Percentiles rank a stretch among this genome's conserved stretches.
These are phyloP conservation scores for Mirounga angustirostris DNA, from an alignment of 2,113 vertebrate genomes.

Conservation along the genomic window DNA sequence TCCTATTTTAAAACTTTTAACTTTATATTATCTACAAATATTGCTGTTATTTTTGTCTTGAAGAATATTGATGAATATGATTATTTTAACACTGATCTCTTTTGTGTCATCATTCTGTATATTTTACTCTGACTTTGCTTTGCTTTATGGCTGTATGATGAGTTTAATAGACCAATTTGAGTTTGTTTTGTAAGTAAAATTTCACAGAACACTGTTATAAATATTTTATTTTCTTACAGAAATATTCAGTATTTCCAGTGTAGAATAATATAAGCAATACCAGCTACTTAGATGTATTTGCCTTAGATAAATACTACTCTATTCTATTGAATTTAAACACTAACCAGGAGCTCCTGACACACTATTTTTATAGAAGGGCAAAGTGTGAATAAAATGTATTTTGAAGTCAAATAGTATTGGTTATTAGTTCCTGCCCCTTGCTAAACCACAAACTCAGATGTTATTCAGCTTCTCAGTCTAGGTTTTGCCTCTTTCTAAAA, in stretches of 20 bases:
- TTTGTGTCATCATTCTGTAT: neutral
- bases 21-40: neutral
- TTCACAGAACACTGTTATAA: constrained; percentile 32
- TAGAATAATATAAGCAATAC: constrained; percentile 15
- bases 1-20: constrained; percentile 16
- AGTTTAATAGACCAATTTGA: neutral
- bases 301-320: neutral
- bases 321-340: neutral
- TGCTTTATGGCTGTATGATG: neutral
- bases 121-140: constrained; percentile 35
- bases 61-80: neutral
- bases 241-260: constrained; percentile 5
- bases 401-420: neutral
- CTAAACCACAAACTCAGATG: neutral
- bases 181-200: constrained; percentile 55
- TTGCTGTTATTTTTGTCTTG: neutral
- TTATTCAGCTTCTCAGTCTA: neutral
- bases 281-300: neutral
- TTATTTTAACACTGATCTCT: neutral
- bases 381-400: neutral
- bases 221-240: constrained; percentile 20
- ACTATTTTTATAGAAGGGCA: neutral
- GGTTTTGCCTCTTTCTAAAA: constrained; percentile 36
- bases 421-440: neutral
- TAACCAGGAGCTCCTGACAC: neutral